Base-by-base conservation (phyloP, 2,113 vertebrate genomes). In the Gorilla gorilla region DNA sequence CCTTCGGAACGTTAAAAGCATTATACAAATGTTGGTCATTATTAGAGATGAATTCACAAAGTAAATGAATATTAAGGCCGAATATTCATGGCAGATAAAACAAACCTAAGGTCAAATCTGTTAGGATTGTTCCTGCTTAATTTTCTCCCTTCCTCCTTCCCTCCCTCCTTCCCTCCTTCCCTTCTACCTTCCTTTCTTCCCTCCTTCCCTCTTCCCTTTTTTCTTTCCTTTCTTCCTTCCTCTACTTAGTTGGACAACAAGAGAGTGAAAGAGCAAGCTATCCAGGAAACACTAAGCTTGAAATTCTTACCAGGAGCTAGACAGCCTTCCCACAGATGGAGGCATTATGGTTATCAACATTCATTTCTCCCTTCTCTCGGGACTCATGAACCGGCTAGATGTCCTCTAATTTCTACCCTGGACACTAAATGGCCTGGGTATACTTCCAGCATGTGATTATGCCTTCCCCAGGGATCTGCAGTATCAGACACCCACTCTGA, bases 231-330 rank as follows among this genome's bases (percentile, higher is more conserved):
- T 64, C 14, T 43, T 40, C 70, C 79, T 92, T 90, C 89, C 79
- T 87, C 43, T 92, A 27, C n/a, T 90, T 87, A 23, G 17, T 93
- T 80, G 79, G 82, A 91, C 22, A 97, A 88, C 50, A 93, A 85
- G 72, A 95, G 11, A 90, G 32, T 55, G 68, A 72, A 89, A 82
- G 38, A 52, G 61, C 68, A 93, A 88, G 14, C 38, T 81, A 91
- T 96, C 52, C 64, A 95, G 78, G 89, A 96, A 97, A 94, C n/a
- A 94, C 55, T 78, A 90, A 85, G 59, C 76, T 85, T 94, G 50
- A 81, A 82, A 88, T 96, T 85, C 85, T 89, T 94, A 78, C 76
- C 89, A 86, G 89, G 66, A 68, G 50, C n/a, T 57, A 88, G 88
- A 79, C 66, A 68, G 64, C 35, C 81, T 96, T 52, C 89, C 91